Conservation (phyloP, 2,797 vertebrate species). For the Gymnopithys bicolor region DNA sequence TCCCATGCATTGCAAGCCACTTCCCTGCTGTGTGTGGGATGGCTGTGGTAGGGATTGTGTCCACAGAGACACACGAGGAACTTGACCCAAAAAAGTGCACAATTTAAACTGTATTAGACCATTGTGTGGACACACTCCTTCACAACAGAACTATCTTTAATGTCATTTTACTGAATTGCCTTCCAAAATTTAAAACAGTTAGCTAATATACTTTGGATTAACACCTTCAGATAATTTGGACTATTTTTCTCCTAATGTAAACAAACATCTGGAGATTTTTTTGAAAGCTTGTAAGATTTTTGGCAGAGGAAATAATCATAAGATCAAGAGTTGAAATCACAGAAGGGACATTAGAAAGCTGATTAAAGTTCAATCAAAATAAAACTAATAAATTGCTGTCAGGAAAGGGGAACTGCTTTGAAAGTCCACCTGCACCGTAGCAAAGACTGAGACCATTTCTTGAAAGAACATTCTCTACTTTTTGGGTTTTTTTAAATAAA, state of each 20-base stretch:
- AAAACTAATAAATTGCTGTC: neutral
- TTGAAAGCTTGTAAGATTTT: neutral
- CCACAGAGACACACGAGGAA: neutral
- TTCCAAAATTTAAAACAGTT: slow-evolving; percentile 14
- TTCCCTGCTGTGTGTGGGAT: neutral
- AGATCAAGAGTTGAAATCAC: neutral
- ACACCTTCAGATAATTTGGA: neutral
- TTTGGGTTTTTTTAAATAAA: neutral
- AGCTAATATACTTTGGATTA: slow-evolving; percentile 2
- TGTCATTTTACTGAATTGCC: neutral
- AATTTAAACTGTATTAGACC: neutral
- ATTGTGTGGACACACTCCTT: neutral
- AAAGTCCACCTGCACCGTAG: neutral
- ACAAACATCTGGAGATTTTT: neutral
- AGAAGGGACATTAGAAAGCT: neutral
- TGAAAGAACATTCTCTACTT: neutral
- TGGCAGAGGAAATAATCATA: neutral
- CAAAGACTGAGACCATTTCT: neutral
- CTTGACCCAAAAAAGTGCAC: neutral
- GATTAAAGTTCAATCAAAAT: slow-evolving; percentile 17
- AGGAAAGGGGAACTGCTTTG: neutral
- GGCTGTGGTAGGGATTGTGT: neutral
- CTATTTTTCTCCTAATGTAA: neutral
- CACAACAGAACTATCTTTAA: neutral
- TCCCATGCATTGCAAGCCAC: neutral